These are phyloP conservation scores for Pseudorhombus dupliciocellatus DNA, from an alignment of 2,113 vertebrate species.

Conservation along the genomic window DNA sequence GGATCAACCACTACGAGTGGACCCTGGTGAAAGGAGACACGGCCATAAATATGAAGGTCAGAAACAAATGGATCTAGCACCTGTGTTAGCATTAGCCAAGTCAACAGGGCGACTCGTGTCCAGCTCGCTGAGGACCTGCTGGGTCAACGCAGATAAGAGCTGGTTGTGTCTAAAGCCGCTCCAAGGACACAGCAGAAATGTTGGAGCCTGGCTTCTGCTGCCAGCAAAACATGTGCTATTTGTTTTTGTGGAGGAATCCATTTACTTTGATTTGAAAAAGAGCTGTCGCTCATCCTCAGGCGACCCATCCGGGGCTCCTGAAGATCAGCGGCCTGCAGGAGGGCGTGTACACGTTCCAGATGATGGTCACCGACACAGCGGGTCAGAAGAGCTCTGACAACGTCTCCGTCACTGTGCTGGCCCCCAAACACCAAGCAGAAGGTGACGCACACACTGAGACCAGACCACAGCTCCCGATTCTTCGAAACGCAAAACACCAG, in stretches of 20 bases:
- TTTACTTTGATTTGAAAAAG: no score
- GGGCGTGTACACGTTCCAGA: slow-evolving; percentile 88
- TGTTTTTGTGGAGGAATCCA: no score
- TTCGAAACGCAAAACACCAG: no score
- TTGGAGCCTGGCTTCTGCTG: neutral
- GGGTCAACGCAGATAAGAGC: neutral
- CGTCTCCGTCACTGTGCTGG: slow-evolving; percentile 87
- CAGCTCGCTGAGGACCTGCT: neutral
- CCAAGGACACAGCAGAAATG: neutral
- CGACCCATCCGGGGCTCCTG: slow-evolving; percentile 90
- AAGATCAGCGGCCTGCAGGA: slow-evolving; percentile 88
- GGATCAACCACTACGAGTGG: slow-evolving; percentile 90
- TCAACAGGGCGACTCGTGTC: slow-evolving; percentile 41
- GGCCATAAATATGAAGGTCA: slow-evolving; percentile 90
- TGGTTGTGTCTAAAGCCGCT: neutral
- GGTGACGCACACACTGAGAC: slow-evolving; percentile 69
- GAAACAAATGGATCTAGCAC: neutral
- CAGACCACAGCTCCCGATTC: neutral
- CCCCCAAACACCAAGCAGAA: slow-evolving; percentile 82
- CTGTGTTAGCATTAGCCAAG: slow-evolving; percentile 51
- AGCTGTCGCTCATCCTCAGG: slow-evolving; percentile 68
- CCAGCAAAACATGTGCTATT: no score
- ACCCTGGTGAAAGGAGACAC: slow-evolving; percentile 86
- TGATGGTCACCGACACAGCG: slow-evolving; percentile 87
- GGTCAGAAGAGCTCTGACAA: slow-evolving; percentile 93